Percentiles rank a stretch among this genome's conserved stretches.
These are phyloP conservation scores for Pempheris klunzingeri DNA, from an alignment of 2,797 vertebrate species.

Conservation along the genomic window DNA sequence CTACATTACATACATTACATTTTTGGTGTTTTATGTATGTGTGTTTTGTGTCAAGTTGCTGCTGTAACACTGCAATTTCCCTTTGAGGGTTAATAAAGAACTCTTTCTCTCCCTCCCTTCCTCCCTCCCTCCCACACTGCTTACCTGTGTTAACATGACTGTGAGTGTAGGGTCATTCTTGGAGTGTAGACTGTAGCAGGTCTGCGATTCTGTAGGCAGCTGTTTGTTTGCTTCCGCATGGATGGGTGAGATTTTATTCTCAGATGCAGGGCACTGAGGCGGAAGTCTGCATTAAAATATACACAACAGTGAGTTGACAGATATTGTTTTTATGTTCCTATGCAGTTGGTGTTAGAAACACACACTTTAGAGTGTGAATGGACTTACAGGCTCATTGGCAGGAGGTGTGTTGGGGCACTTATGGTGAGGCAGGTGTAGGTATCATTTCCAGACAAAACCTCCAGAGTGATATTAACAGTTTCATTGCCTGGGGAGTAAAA, in stretches of 20 bases:
- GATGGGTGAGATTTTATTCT: constrained; percentile 59
- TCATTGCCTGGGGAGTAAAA: constrained; percentile 63
- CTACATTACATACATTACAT: no score
- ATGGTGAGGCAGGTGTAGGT: constrained; percentile 81
- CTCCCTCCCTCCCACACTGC: no score
- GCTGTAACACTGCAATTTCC: no score
- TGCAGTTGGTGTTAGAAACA: background rate
- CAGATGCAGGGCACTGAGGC: constrained; percentile 69
- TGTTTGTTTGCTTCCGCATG: constrained; percentile 53
- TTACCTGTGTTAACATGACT: constrained; percentile 84
- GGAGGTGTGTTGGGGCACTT: constrained; percentile 70
- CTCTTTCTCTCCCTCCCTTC: no score
- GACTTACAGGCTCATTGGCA: constrained; percentile 82
- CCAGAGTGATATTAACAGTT: constrained; percentile 64
- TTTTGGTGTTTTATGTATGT: no score
- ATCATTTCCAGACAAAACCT: constrained; percentile 67
- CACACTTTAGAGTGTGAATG: constrained; percentile 17
- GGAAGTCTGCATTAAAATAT: constrained; percentile 69
- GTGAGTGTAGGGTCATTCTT: constrained; percentile 80
- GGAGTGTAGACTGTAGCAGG: constrained; percentile 80
- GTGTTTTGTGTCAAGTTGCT: no score
- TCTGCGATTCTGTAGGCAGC: constrained; percentile 43
- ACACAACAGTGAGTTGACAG: background rate
- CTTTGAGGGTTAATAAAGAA: no score
- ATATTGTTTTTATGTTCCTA: background rate